Evolutionary conservation across 2,797 vertebrate genomes (phyloP), one percentile per base, ranked within the genome.

Genomic region (Argyrosomus regius): DNA sequence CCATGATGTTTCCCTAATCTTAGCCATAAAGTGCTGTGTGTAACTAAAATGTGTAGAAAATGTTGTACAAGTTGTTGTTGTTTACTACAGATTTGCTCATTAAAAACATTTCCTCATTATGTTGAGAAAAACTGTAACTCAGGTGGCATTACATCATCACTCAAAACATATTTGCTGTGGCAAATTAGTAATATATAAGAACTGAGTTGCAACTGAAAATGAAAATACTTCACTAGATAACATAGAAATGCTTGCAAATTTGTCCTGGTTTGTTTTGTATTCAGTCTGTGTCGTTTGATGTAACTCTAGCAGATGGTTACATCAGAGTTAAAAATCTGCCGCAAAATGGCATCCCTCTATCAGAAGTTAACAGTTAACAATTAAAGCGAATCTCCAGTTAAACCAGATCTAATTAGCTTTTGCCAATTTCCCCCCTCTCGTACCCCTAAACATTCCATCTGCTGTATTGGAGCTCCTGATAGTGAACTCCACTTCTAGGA

Each of bases 321-420:
- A 78, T 50, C 85, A 85, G 84, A 85, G 82, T 83, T 89, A 66
- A 86, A 90, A 92, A 87, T 81, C 83, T 90, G 90, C 72, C 63
- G 71, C 77, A 87, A 74, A 83, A 84, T 82, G 73, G 83, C 77
- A 69, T 82, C 71, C 78, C 72, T 86, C 85, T 82, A 82, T 89
- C 82, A 80, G 79, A 88, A 87, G 78, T 82, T 86, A 87, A 84
- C 85, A 82, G 64, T 87, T 81, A 86, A 84, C 86, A 83, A 86
- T 87, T 87, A 85, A 91, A 88, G 72, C 53, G 17, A 76, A 89
- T 90, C 84, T 90, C 85, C 84, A 89, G 77, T 85, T 88, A 89
- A 88, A 91, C 76, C 82, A 88, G 68, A 86, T 84, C 80, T 83
- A 90, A 91, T 90, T 88, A 83, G 68, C 75, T 82, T 90, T 91